Evolutionary conservation across 53 echinoderm and acorn worm species (phyloP).

Genomic region (Apostichopus leukothele): DNA sequence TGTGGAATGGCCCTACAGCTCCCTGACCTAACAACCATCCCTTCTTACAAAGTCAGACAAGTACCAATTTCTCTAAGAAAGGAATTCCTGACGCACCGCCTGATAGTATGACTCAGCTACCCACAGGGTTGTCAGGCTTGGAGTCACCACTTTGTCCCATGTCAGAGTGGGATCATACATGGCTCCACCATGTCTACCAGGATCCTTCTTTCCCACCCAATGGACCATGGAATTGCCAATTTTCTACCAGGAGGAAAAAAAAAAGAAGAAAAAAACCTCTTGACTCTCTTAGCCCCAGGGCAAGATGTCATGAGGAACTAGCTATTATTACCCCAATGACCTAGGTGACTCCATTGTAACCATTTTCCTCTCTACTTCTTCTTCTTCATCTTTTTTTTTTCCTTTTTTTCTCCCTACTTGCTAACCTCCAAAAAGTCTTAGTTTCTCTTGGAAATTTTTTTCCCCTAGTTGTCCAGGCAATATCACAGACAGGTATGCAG

Average conservation of each 20-base stretch:
- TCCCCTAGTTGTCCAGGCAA: not conserved
- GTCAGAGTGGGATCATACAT: not conserved
- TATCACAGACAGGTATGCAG: slow-evolving; percentile 3
- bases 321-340: not conserved
- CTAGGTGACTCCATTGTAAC: not conserved
- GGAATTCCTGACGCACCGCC: not conserved
- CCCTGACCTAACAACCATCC: too few species aligned
- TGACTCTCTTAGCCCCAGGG: slow-evolving; percentile 12
- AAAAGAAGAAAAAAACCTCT: not conserved
- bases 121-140: not conserved
- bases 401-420: not conserved
- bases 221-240: not conserved
- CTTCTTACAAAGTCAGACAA: too few species aligned
- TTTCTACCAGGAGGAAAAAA: not conserved
- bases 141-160: not conserved
- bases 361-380: not conserved
- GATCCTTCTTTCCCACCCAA: slow-evolving; percentile 6
- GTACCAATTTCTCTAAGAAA: too few species aligned
- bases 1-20: too few species aligned
- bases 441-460: slow-evolving; percentile 2
- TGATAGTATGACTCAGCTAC: not conserved
- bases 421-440: slow-evolving; percentile 10
- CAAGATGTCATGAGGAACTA: not conserved
- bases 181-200: slow-evolving; percentile 27
- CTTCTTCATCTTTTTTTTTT: not conserved